phyloP scores from a whole-genome alignment of 2,797 vertebrate species.

The Brotula barbata region DNA sequence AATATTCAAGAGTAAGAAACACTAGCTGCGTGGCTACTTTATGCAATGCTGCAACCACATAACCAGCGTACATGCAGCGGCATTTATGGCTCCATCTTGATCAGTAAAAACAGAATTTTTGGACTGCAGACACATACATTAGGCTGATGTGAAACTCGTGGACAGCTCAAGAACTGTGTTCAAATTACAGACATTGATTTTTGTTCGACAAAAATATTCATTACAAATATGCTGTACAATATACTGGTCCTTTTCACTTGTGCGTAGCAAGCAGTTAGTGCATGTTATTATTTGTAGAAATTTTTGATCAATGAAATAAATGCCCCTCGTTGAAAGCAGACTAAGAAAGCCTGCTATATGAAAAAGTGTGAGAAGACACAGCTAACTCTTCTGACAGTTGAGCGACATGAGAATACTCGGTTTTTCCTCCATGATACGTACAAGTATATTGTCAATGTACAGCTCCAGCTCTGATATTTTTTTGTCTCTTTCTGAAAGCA shows the following conservation, averaged over 20 bases:
- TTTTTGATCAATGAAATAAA: not conserved
- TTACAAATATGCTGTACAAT: not conserved
- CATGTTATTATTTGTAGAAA: not conserved
- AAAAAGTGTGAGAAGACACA: not conserved
- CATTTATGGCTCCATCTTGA: too few relatives aligned
- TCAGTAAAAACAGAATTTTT: too few relatives aligned
- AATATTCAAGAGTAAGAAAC: too few relatives aligned
- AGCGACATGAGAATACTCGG: slow-evolving; percentile 88
- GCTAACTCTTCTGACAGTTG: slow-evolving; percentile 52
- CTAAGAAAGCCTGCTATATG: not conserved
- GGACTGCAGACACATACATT: too few relatives aligned
- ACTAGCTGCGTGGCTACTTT: too few relatives aligned
- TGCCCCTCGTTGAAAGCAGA: not conserved
- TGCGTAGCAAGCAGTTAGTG: not conserved
- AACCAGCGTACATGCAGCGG: too few relatives aligned
- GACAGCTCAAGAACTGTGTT: slow-evolving; percentile 3
- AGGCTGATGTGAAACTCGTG: not conserved
- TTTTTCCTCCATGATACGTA: slow-evolving; percentile 91
- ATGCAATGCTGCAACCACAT: too few relatives aligned
- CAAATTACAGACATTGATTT: slow-evolving; percentile 4
- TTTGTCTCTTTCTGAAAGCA: slow-evolving; percentile 80
- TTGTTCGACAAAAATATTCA: not conserved
- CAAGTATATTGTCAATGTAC: slow-evolving; percentile 93
- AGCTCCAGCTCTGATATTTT: slow-evolving; percentile 89
- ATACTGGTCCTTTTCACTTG: not conserved